Evolutionary conservation across 2,888 invertebrate species (phyloP), one percentile per base, ranked within the genome.

Genomic region (Drosophila dives): DNA sequence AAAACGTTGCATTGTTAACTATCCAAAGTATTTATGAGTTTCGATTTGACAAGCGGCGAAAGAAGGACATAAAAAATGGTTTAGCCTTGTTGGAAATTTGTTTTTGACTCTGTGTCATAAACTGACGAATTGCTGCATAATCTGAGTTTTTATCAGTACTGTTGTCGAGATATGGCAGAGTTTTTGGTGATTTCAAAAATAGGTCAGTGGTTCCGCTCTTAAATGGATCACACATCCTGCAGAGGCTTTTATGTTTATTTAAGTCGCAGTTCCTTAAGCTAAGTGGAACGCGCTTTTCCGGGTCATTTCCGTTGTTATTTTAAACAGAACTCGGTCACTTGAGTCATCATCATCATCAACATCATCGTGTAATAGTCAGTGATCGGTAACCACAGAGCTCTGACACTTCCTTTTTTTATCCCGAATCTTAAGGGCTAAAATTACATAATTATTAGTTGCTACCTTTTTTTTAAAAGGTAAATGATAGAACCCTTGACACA

Each of bases 401-500:
- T 75, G 82, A 77, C 89, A 89, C 86, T 83, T 86, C 86, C 79
- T 75, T 60, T 66, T 45, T 73, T 69, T 64, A 74, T 73, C 66
- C 62, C 56, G 54, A 54, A 72, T 76, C 80, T 70, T 56, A 67
- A 53, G 61, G 59, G 56, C 72, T 83, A 74, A 86, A 87, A 89
- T 87, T 87, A 87, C 86, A 89, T 86, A 87, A 87, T 87, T 87
- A 89, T 82, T 53, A 58, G 60, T 68, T 76, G 64, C 73, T 77
- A 50, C 67, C 71, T 56, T 42, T 36, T 42, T 36, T 40, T 45
- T 56, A 6, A 33, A 61, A 68, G 55, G 72, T 38, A 50, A 48
- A 40, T 48, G 50, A 32, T 49, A 8, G 65, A 81, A 74, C 67
- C 75, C 77, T 72, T 66, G 32, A 71, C 42, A 56, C 54, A 64